Base-by-base conservation (phyloP, 2,113 vertebrate species). In the Tichodroma muraria region DNA sequence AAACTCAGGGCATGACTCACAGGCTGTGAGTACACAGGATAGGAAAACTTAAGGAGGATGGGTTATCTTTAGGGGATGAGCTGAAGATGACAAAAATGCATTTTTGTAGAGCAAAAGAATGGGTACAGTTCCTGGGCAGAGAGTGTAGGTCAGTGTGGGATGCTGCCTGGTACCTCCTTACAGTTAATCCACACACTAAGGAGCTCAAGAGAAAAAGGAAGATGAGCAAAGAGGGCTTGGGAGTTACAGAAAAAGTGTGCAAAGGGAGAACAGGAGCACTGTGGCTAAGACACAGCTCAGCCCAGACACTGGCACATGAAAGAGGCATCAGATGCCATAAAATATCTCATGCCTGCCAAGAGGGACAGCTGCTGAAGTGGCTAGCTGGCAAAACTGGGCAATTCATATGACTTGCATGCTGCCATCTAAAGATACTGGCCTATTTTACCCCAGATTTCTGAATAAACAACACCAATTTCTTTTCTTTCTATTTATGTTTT, bases 131-230 rank as follows among this genome's bases (percentile, higher is more conserved):
- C 71, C 27, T 42, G 24, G 13, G 20, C 22, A 84, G 23, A 40
- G 52, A 31, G 37, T 0, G 0, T 9, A 72, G 31, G 11, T 40
- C 25, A 37, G 13, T 1, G 3, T 33, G 22, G 6, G 50, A 22
- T 1, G 2, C n/a, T 73, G 27, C 42, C 31, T 60, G 44, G 14
- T 70, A n/a, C 42, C 25, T 69, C 17, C 23, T 57, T 9, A 15
- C 4, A 38, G 49, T 6, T 72, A 14, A 25, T 37, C 30, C 50
- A 30, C n/a, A 8, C 10, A 20, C n/a, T 40, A 57, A 47, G 6
- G 30, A 78, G 22, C 37, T 35, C 4, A 1, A 33, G 71, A 44
- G 27, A 56, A 27, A 35, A 59, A 30, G 23, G 11, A 24, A 69
- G 49, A 24, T 28, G 57, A 73, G 33, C 15, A 78, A 68, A 54